phyloP scores from a whole-genome alignment of 1,140 invertebrate species.

The Ips nitidus region DNA sequence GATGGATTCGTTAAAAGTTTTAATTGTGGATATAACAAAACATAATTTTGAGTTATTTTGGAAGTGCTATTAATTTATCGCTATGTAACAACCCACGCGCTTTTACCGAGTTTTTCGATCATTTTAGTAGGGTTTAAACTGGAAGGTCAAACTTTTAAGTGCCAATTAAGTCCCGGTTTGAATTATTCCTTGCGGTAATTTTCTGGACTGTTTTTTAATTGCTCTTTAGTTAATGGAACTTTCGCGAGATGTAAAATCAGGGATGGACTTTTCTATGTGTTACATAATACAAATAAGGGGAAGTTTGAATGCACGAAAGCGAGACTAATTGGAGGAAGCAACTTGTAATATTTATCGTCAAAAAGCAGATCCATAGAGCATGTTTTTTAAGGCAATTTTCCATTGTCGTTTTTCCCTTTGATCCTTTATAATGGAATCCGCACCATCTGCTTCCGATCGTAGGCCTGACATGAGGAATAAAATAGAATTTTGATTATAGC shows the following conservation, averaged over 20 bases:
- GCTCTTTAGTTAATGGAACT: background rate
- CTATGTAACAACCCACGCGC: background rate
- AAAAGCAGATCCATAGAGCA: background rate
- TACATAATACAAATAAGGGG: background rate
- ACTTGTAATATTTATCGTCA: background rate
- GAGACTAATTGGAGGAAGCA: background rate
- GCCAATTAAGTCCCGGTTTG: conserved; percentile 5
- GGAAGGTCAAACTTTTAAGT: conserved; percentile 5
- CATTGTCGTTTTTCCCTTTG: conserved; percentile 18
- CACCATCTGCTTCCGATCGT: conserved; percentile 24
- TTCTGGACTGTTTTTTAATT: background rate
- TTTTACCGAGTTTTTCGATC: background rate
- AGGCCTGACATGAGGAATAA: conserved; percentile 10
- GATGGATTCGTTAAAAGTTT: background rate
- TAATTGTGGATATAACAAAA: background rate
- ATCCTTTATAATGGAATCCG: conserved; percentile 23
- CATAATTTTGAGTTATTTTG: background rate
- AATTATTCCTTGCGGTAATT: background rate
- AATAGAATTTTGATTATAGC: conserved; percentile 21
- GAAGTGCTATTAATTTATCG: background rate
- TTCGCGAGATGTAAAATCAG: background rate
- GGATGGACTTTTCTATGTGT: background rate
- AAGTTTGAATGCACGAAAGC: background rate
- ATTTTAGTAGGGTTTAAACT: background rate
- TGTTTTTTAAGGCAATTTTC: conserved; percentile 19